Base-by-base conservation (phyloP, 2,113 vertebrate species). In the Hemichromis elongatus region DNA sequence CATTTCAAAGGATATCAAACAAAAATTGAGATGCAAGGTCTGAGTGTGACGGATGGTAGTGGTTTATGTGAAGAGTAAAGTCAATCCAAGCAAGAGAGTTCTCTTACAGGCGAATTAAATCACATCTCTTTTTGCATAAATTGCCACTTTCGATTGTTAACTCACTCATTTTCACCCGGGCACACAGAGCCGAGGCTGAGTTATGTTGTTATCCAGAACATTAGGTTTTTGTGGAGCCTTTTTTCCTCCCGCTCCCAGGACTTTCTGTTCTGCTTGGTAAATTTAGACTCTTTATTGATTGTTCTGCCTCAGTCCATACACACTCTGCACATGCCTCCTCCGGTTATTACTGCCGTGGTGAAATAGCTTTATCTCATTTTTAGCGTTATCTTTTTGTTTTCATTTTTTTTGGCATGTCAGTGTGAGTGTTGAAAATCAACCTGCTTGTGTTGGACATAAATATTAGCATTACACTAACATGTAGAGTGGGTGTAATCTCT, bases 251-350 rank as follows among this genome's bases (percentile, higher is more conserved):
- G 82, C 14, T 83, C 52, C 37, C 45, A 57, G 77, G 77, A 77
- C 88, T 83, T 84, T 80, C 21, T 26, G 83, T 81, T 88, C 83
- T 77, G 84, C 86, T 83, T 24, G 7, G 84, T 91, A 88, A 89
- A 92, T 83, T 92, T 79, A 86, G 86, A 83, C 56, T 86, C 59
- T 50, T 85, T 73, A 86, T 81, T 81, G 55, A 68, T 82, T 80
- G 85, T 84, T 90, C 80, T 81, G 66, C 77, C 83, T 53, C 18
- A 13, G 21, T 83, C 79, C 54, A 84, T 82, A 84, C 83, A 70
- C 81, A 59, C 82, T 35, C 78, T 19, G 56, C 33, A 37, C 66
- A 80, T 37, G 61, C 45, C 86, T 57, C 61, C 42, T 82, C 73
- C 42, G 8, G 73, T 79, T 87, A 77, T 11, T 11, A 10, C 61